Evolutionary conservation across 2,797 vertebrate genomes (phyloP).

Genomic region (Gambelia wislizenii): DNA sequence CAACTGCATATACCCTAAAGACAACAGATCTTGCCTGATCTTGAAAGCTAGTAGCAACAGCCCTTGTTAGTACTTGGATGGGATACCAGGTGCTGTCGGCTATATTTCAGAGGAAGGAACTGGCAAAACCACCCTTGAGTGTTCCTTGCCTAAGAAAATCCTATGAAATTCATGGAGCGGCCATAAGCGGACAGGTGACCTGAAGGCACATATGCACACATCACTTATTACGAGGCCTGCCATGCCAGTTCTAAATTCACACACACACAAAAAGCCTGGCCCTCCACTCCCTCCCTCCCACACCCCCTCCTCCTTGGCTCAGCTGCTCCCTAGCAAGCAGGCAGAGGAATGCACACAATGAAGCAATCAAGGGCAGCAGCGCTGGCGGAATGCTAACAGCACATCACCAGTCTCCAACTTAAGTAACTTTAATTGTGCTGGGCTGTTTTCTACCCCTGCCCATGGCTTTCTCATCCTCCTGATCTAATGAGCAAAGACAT

Average conservation of each 20-base stretch:
- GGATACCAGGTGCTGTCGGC: too few species aligned
- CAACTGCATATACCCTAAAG: too few species aligned
- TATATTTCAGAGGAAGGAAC: too few species aligned
- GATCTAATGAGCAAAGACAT: conserved; percentile 62
- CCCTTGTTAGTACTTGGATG: too few species aligned
- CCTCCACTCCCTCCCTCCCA: not conserved
- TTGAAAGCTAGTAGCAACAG: too few species aligned
- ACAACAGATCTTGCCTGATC: too few species aligned
- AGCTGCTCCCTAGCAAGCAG: conserved; percentile 17
- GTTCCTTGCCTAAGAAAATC: too few species aligned
- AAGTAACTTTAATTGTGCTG: conserved; percentile 63
- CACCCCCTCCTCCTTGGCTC: not conserved
- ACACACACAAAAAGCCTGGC: too few species aligned
- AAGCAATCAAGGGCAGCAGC: conserved; percentile 50
- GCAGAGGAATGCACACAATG: conserved; percentile 41
- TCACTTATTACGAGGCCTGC: not conserved
- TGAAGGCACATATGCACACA: too few species aligned
- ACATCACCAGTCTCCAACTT: conserved; percentile 49
- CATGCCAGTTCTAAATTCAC: not conserved
- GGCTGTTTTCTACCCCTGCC: conserved; percentile 46
- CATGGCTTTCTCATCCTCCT: conserved; percentile 33
- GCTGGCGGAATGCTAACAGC: conserved; percentile 62
- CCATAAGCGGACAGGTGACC: too few species aligned
- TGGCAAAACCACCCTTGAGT: too few species aligned
- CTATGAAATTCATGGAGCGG: too few species aligned